These are phyloP conservation scores for Pheosia gnoma DNA, from an alignment of 2,888 invertebrate species.

Conservation along the genomic window DNA sequence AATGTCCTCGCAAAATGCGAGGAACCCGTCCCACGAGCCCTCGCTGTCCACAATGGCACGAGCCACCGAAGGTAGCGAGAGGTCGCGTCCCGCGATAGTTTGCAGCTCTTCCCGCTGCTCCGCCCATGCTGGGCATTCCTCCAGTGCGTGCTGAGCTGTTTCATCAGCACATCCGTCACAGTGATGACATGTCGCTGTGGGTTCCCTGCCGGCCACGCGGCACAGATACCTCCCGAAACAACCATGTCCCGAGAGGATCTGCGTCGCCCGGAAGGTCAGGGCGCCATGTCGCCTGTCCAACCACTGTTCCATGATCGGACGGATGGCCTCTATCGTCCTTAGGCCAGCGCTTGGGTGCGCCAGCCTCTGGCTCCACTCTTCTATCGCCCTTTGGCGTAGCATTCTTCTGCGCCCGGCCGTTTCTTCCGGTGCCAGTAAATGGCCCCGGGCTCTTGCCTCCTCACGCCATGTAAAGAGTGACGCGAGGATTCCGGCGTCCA, in stretches of 20 bases:
- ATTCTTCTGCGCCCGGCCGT: no score
- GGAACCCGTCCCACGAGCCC: conserved; percentile 14
- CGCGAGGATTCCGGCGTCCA: neutral
- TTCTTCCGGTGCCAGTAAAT: no score
- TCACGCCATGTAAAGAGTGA: no score
- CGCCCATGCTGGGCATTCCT: conserved; percentile 29
- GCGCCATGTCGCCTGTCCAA: no score
- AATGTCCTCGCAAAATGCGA: conserved; percentile 12
- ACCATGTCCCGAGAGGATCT: neutral
- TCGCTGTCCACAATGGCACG: conserved; percentile 13
- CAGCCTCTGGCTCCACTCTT: no score
- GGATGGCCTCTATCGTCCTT: no score
- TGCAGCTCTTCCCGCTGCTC: conserved; percentile 19
- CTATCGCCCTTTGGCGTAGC: no score
- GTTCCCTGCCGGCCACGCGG: neutral
- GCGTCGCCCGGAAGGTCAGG: no score
- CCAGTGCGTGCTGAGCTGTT: neutral
- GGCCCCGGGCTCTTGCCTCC: no score
- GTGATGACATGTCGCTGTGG: no score
- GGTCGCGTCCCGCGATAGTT: neutral
- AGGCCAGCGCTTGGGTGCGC: no score
- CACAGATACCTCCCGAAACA: neutral
- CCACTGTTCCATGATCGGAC: no score
- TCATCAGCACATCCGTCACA: neutral
- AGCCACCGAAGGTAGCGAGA: conserved; percentile 15